Evolutionary conservation across 2,113 vertebrate species (phyloP).

Genomic region (Grammomys surdaster): DNA sequence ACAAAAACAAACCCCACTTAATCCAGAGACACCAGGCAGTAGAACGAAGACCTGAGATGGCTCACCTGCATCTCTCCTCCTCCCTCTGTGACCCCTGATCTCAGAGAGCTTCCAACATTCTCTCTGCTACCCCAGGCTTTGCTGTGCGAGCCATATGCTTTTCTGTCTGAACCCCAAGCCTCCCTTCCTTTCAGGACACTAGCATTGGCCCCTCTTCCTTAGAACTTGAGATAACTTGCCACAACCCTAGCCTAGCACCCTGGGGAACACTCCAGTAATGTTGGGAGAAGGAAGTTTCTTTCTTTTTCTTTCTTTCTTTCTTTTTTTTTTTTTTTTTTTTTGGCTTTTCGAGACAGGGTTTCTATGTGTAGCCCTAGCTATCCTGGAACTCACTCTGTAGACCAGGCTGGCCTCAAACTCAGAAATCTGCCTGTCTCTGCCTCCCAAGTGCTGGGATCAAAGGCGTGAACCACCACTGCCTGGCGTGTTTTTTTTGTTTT

Average conservation of each 20-base stretch:
- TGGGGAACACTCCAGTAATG: background rate
- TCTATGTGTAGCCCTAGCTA: too few relatives aligned
- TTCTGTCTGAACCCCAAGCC: background rate
- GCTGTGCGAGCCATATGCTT: background rate
- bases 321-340: too few relatives aligned
- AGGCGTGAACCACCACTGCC: too few relatives aligned
- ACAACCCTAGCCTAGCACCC: background rate
- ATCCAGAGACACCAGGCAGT: background rate
- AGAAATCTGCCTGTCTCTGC: too few relatives aligned
- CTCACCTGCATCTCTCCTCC: background rate
- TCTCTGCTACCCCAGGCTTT: background rate
- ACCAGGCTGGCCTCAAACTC: too few relatives aligned
- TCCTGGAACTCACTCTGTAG: too few relatives aligned
- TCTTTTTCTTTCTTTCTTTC: too few relatives aligned
- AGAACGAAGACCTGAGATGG: background rate
- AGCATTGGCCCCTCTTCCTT: background rate
- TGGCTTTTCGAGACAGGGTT: too few relatives aligned
- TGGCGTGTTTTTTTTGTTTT: too few relatives aligned
- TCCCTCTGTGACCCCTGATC: background rate
- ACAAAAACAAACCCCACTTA: background rate
- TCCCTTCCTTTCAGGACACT: background rate
- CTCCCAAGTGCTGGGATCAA: too few relatives aligned
- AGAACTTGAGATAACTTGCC: background rate
- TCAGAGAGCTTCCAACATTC: background rate
- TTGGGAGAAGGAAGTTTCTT: background rate